Evolutionary conservation across 2,888 invertebrate genomes (phyloP).

Genomic region (Willowsia nigromaculata): DNA sequence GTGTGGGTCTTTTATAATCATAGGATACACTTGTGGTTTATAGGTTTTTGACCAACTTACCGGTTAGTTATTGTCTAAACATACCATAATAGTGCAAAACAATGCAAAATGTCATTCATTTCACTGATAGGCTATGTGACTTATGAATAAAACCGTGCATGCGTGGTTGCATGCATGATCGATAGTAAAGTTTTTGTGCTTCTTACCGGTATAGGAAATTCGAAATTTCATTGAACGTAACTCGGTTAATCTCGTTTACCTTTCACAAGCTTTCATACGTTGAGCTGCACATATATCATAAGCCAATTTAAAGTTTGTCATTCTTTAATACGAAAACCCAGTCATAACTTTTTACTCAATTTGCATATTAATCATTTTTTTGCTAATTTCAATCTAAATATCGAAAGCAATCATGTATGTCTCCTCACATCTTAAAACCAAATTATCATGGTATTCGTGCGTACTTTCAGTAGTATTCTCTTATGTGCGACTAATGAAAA

Average conservation of each 20-base stretch:
- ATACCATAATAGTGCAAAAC: not conserved
- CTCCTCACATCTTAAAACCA: conserved; percentile 21
- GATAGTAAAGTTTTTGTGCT: not conserved
- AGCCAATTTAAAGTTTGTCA: not conserved
- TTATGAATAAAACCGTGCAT: conserved; percentile 38
- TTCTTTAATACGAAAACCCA: not conserved
- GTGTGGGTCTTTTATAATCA: not conserved
- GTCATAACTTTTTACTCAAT: not conserved
- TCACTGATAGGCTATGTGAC: not conserved
- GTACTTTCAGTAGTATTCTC: not conserved
- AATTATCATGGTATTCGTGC: not conserved
- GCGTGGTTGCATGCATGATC: conserved; percentile 50
- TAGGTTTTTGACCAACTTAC: conserved; percentile 34
- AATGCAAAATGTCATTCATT: not conserved
- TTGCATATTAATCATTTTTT: conserved; percentile 53
- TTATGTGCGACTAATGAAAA: not conserved
- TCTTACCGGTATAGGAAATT: not conserved
- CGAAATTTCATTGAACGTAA: not conserved
- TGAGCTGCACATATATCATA: not conserved
- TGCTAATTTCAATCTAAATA: conserved; percentile 45
- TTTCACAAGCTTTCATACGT: not conserved
- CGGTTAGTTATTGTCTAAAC: not conserved
- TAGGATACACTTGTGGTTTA: not conserved
- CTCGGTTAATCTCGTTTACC: not conserved
- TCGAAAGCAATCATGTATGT: conserved; percentile 52